phyloP scores from a whole-genome alignment of 2,888 invertebrate species.

The Suillia variegata region DNA sequence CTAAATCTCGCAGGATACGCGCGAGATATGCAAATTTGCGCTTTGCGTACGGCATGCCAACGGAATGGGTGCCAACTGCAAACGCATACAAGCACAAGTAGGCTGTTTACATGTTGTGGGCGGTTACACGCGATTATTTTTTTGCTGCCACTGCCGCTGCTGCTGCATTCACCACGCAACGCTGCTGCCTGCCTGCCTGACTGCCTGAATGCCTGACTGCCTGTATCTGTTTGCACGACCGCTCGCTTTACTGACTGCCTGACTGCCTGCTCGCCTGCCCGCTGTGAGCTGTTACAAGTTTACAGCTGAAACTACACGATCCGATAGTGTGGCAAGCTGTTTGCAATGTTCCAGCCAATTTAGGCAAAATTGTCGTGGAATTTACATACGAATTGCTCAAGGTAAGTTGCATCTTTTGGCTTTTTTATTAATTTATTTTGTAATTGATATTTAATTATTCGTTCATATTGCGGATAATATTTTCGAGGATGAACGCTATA shows the following conservation, averaged over 20 bases:
- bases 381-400: too few relatives aligned
- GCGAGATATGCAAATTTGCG: constrained; percentile 22
- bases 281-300: constrained; percentile 9
- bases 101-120: constrained; percentile 34
- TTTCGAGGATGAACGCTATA: too few relatives aligned
- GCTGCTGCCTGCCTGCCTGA: neutral
- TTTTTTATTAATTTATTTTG: too few relatives aligned
- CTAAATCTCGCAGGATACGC: constrained; percentile 25
- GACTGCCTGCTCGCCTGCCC: too few relatives aligned
- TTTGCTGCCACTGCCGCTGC: neutral
- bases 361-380: neutral
- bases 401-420: too few relatives aligned
- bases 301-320: constrained; percentile 5
- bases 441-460: too few relatives aligned
- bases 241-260: too few relatives aligned
- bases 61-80: neutral
- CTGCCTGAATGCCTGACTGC: too few relatives aligned
- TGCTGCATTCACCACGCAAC: too few relatives aligned
- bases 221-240: too few relatives aligned
- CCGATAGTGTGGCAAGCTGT: constrained; percentile 4
- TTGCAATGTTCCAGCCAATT: neutral
- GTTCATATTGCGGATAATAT: too few relatives aligned
- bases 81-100: constrained; percentile 9
- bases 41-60: neutral
- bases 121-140: constrained; percentile 23